These are phyloP conservation scores for Cuculus canorus DNA, from an alignment of 2,797 vertebrate genomes.

Conservation along the genomic window DNA sequence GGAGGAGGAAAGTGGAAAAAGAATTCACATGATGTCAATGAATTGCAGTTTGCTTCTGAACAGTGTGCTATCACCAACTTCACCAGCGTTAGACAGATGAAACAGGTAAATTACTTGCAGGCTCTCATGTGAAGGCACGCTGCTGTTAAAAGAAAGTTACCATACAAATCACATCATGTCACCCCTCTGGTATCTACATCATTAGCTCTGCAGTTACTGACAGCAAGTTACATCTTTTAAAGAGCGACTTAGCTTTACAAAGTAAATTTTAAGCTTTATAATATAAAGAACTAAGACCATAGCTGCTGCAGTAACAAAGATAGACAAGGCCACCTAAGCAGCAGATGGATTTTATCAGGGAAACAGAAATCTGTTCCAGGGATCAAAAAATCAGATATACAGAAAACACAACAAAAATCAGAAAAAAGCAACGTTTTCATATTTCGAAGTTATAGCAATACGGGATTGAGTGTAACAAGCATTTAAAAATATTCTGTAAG, in stretches of 20 bases:
- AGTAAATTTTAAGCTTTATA: neutral
- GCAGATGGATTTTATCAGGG: neutral
- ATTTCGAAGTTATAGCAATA: neutral
- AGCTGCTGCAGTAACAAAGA: neutral
- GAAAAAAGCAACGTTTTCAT: neutral
- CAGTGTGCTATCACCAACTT: neutral
- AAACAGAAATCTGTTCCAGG: neutral
- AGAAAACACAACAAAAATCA: neutral
- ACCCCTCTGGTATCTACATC: fast-evolving
- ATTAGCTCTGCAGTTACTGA: neutral
- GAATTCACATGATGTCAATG: neutral
- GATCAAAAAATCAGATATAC: neutral
- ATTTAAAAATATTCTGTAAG: neutral
- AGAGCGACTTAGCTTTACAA: neutral
- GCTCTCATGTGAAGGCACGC: neutral
- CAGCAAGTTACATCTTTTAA: neutral
- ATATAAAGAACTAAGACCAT: neutral
- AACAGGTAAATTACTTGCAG: neutral
- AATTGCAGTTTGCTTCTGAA: neutral
- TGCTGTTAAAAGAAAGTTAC: neutral
- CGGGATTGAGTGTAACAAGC: neutral
- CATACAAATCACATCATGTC: neutral
- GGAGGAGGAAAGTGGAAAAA: neutral
- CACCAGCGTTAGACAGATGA: neutral
- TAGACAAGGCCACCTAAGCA: neutral